Conservation (phyloP, 2,888 invertebrate species). For the Mimas tiliae region DNA sequence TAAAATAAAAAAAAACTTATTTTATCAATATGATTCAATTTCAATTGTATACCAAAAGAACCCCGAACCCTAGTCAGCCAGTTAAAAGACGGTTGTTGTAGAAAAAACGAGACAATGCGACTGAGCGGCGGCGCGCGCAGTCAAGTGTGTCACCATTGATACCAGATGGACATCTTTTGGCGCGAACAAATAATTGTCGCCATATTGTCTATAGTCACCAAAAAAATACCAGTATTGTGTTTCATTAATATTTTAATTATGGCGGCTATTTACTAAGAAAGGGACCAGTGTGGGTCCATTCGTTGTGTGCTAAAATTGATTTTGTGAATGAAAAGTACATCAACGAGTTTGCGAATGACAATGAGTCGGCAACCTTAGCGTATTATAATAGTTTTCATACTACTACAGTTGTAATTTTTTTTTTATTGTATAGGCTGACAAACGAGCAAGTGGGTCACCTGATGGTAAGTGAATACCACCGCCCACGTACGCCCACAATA, state of each 20-base stretch:
- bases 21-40: background rate
- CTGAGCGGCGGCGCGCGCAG: conserved; percentile 64
- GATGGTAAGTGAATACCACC: no score
- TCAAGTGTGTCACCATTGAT: conserved; percentile 74
- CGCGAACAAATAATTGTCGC: conserved; percentile 43
- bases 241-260: conserved; percentile 20
- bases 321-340: conserved; percentile 9
- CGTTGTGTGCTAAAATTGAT: background rate
- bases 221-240: conserved; percentile 11
- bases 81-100: conserved; percentile 32
- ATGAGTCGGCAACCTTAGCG: background rate
- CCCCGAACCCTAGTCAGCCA: conserved; percentile 29
- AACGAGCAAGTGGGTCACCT: no score
- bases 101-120: conserved; percentile 41
- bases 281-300: background rate
- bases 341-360: conserved; percentile 1
- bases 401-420: background rate
- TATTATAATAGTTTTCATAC: conserved; percentile 3
- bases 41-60: background rate
- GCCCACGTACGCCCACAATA: no score
- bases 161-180: conserved; percentile 62
- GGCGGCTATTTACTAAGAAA: conserved; percentile 10
- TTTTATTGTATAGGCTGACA: no score
- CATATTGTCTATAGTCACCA: conserved; percentile 26
- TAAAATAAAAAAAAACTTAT: no score